Percentiles rank a stretch among this genome's conserved stretches.
These are phyloP conservation scores for Triplophysa bombifrons DNA, from an alignment of 2,797 vertebrate species.

Conservation along the genomic window DNA sequence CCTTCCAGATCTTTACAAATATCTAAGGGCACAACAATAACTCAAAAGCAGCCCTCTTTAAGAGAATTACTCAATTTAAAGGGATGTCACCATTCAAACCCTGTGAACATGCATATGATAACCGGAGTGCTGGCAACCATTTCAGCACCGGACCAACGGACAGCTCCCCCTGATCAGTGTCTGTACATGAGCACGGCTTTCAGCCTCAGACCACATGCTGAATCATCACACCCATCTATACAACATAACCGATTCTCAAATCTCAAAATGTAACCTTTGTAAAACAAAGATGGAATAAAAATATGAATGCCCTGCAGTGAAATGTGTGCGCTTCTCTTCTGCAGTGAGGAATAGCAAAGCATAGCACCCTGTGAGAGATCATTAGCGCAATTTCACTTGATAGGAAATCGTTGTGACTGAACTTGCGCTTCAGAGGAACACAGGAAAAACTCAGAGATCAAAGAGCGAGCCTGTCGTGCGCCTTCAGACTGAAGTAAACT, in stretches of 20 bases:
- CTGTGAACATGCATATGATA: neutral
- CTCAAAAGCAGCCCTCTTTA: neutral
- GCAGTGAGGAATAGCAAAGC: conserved; percentile 2
- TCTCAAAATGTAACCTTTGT: conserved; percentile 19
- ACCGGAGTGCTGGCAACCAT: conserved; percentile 15
- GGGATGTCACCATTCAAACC: conserved; percentile 9
- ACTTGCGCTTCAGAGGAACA: conserved; percentile 9
- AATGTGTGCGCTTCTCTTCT: neutral
- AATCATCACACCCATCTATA: neutral
- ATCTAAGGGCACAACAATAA: neutral
- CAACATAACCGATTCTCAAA: conserved; percentile 1
- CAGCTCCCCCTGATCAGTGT: conserved; percentile 48
- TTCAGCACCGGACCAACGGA: conserved; percentile 54
- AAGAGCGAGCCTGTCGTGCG: conserved; percentile 28
- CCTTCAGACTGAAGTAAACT: neutral
- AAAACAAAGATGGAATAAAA: conserved; percentile 11
- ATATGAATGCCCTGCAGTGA: conserved; percentile 31
- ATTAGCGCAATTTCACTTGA: conserved; percentile 35
- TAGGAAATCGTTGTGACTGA: conserved; percentile 36
- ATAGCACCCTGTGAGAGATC: neutral
- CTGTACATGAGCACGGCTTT: neutral
- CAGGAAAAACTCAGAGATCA: conserved; percentile 35
- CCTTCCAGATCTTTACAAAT: neutral
- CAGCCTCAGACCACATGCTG: conserved; percentile 1
- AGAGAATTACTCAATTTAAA: neutral